Conservation (phyloP, 2,113 vertebrate genomes). For the Kryptolebias marmoratus region DNA sequence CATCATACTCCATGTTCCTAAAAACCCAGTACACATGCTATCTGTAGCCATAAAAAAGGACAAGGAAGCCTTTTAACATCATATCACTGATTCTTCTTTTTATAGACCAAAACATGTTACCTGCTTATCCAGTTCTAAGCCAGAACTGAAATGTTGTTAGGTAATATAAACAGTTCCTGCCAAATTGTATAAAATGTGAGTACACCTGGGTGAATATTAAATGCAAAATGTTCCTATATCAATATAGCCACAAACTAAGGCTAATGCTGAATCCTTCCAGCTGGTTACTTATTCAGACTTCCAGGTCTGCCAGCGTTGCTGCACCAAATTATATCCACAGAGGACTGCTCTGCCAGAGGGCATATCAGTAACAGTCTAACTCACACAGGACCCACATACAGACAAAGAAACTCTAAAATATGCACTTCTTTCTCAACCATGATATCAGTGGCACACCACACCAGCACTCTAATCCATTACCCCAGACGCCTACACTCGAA, state of each 20-base stretch:
- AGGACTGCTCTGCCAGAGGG: conserved; percentile 57
- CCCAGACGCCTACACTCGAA: conserved; percentile 74
- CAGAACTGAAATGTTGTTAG: conserved; percentile 6
- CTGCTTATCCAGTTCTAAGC: not conserved
- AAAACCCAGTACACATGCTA: not conserved
- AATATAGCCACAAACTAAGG: conserved; percentile 25
- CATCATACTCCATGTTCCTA: too few relatives aligned
- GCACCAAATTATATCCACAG: conserved; percentile 57
- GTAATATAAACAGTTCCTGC: not conserved
- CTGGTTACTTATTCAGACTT: conserved; percentile 45
- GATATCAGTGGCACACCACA: conserved; percentile 63
- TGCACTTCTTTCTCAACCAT: conserved; percentile 66
- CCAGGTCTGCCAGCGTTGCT: conserved; percentile 51
- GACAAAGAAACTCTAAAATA: conserved; percentile 71
- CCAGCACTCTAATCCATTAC: conserved; percentile 78
- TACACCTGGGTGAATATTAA: conserved; percentile 26
- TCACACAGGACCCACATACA: conserved; percentile 61
- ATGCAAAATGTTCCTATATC: conserved; percentile 30
- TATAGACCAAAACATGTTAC: conserved; percentile 1
- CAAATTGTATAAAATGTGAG: conserved; percentile 4
- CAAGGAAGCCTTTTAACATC: not conserved
- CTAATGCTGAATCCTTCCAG: conserved; percentile 45
- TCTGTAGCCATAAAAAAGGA: not conserved
- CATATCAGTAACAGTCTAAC: conserved; percentile 58
- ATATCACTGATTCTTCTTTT: not conserved